A percentile compares a stretch with the other conserved stretches of the same genome.
These are phyloP conservation scores for Perodicticus potto DNA, from an alignment of 2,797 vertebrate species.

Conservation along the genomic window DNA sequence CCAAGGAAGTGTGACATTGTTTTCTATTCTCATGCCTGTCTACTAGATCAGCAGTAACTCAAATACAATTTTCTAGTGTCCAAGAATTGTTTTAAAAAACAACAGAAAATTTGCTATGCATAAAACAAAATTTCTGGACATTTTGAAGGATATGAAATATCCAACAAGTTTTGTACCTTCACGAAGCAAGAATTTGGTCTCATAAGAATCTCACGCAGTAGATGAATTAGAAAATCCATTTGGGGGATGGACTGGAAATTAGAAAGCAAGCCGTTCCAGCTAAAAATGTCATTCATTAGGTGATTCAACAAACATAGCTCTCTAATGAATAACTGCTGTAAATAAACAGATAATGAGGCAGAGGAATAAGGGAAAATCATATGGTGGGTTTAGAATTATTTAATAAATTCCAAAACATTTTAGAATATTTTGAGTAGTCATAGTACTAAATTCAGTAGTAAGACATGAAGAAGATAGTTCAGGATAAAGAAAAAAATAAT, in stretches of 20 bases:
- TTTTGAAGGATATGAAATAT: slow-evolving; percentile 33
- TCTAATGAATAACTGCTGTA: slow-evolving; percentile 28
- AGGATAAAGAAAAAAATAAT: slow-evolving; percentile 54
- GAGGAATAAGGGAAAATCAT: neutral
- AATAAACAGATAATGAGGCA: slow-evolving; percentile 5
- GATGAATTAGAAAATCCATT: slow-evolving; percentile 44
- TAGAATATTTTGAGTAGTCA: slow-evolving; percentile 51
- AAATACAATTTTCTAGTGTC: slow-evolving; percentile 39
- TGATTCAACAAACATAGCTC: slow-evolving; percentile 15
- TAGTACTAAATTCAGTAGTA: neutral
- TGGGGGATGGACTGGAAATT: neutral
- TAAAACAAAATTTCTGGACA: slow-evolving; percentile 49
- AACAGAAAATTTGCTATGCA: neutral
- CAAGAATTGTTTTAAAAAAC: neutral
- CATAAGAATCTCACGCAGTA: slow-evolving; percentile 48
- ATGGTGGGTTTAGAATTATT: slow-evolving; percentile 30
- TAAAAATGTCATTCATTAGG: slow-evolving; percentile 48
- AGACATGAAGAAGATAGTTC: neutral
- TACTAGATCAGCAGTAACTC: slow-evolving; percentile 28
- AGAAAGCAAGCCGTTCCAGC: slow-evolving; percentile 15
- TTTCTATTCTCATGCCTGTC: slow-evolving; percentile 23
- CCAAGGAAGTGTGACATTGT: neutral
- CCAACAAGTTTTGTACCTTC: slow-evolving; percentile 30
- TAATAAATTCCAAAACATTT: slow-evolving; percentile 59
- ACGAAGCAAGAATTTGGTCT: slow-evolving; percentile 50